A percentile compares a stretch with the other conserved stretches of the same genome.
phyloP scores from a whole-genome alignment of 2,797 vertebrate genomes.

The Emydoidea blandingii region DNA sequence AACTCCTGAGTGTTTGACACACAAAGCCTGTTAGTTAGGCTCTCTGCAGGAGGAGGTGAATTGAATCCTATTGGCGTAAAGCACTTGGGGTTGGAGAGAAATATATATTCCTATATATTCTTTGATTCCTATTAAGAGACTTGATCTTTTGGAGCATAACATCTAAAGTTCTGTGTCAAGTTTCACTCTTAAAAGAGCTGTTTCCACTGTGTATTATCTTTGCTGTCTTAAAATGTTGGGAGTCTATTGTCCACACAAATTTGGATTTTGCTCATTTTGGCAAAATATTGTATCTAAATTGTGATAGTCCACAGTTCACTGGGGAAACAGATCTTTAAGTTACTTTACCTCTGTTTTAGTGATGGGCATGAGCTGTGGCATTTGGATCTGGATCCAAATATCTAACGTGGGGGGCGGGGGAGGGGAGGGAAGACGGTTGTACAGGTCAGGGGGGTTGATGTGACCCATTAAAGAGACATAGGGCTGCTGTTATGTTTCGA shows the following conservation, averaged over 20 bases:
- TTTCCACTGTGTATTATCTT: background rate
- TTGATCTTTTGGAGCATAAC: background rate
- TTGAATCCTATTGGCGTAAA: background rate
- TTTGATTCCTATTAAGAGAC: background rate
- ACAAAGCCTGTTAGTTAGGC: background rate
- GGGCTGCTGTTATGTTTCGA: background rate
- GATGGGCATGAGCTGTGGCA: background rate
- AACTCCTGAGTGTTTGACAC: background rate
- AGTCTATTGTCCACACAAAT: background rate
- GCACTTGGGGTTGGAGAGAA: background rate
- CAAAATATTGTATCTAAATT: constrained; percentile 5
- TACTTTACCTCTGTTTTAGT: constrained; percentile 44
- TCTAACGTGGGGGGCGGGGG: background rate
- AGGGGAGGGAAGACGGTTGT: background rate
- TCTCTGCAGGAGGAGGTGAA: background rate
- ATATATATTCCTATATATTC: background rate
- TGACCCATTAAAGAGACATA: background rate
- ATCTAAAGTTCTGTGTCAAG: background rate
- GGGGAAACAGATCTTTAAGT: constrained; percentile 38
- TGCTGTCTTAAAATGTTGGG: background rate
- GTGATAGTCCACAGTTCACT: constrained; percentile 1
- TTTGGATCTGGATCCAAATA: constrained; percentile 12
- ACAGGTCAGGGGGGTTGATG: background rate
- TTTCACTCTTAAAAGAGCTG: background rate
- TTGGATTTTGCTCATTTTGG: background rate